Percentiles rank a stretch among this genome's conserved stretches.
Evolutionary conservation across 2,797 vertebrate species (phyloP).

Genomic region (Hemibagrus guttatus): DNA sequence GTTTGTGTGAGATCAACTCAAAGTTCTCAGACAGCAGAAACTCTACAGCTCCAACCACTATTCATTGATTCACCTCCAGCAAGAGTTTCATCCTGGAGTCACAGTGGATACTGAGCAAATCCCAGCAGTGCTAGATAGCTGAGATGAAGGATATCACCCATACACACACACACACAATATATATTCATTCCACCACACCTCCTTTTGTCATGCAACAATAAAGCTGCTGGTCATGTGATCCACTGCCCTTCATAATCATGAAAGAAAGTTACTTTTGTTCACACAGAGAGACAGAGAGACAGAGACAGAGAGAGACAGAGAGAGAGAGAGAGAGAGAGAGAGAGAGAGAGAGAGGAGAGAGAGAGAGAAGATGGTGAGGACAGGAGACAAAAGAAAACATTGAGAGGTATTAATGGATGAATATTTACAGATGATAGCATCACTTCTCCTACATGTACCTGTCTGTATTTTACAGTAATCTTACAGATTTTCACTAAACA

Average conservation of each 20-base stretch:
- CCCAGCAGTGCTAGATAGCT: too few species aligned
- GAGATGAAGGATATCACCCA: background rate
- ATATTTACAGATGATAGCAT: background rate
- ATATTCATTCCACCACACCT: background rate
- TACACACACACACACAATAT: constrained; percentile 2
- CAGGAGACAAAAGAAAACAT: background rate
- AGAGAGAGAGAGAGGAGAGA: background rate
- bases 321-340: background rate
- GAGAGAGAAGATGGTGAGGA: background rate
- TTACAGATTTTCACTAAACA: background rate
- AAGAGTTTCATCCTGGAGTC: background rate
- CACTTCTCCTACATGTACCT: background rate
- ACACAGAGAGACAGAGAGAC: background rate
- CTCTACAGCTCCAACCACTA: background rate
- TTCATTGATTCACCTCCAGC: background rate
- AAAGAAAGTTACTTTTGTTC: background rate
- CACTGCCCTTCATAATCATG: background rate
- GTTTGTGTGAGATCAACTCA: background rate
- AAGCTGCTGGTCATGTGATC: background rate
- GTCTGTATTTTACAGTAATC: background rate
- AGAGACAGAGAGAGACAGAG: background rate
- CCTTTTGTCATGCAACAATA: constrained; percentile 5
- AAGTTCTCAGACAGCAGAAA: background rate
- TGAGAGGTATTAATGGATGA: background rate
- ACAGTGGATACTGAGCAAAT: background rate